Base-by-base conservation (phyloP, 1,140 invertebrate genomes). In the Tetraneura akinire region DNA sequence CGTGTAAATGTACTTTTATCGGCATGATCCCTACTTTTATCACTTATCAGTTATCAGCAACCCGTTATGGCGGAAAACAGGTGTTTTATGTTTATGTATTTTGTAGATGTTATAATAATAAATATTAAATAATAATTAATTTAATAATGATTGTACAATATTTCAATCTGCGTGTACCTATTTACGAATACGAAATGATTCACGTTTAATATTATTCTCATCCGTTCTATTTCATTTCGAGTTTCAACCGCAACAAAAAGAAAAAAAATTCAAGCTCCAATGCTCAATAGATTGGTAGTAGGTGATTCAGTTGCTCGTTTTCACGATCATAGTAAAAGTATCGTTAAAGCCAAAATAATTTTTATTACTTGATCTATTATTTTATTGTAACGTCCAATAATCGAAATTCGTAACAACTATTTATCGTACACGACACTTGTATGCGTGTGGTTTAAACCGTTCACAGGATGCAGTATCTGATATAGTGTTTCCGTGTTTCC, bases 61-160 rank as follows among this genome's bases (percentile, higher is more conserved):
- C 8, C 18, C 37, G 14, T 21, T 21, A 78, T 78, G 73, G 37
- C 73, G 73, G 73, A 78, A 78, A 78, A 78, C 73, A 78, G 73
- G 73, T 78, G 73, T 78, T 78, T 26, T 29, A 6, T 78, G 73
- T 78, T 78, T 78, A 78, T 55, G 57, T 55, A 57, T 53, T n/a
- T 10, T 1, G 71, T 47, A 45, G 16, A 26, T 26, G 16, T 16
- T 32, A 5, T 26, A 26, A 9, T 26, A n/a, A n/a, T n/a, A n/a
- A n/a, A n/a, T n/a, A n/a, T n/a, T n/a, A n/a, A n/a, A n/a, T n/a
- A n/a, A n/a, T n/a, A n/a, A n/a, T n/a, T n/a, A n/a, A n/a, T n/a
- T n/a, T n/a, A n/a, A n/a, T n/a, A n/a, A n/a, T n/a, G n/a, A n/a
- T n/a, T n/a, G n/a, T n/a, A 21, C 47, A 26, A 4, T 49, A n/a